Evolutionary conservation across 2,888 invertebrate genomes (phyloP).

Genomic region (Clitarchus hookeri): DNA sequence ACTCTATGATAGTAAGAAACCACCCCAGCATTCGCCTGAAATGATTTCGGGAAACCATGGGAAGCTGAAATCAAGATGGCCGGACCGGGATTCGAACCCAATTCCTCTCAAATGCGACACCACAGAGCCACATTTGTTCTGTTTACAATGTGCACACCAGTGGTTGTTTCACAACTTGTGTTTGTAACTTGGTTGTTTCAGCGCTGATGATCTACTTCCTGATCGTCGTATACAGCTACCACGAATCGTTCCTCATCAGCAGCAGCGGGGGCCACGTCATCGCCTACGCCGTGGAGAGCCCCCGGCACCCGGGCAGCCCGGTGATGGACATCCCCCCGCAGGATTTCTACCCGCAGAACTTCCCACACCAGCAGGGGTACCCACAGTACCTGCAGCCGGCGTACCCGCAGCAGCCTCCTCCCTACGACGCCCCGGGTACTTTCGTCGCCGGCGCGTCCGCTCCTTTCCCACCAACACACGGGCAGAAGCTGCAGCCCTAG

Average conservation of each 20-base stretch:
- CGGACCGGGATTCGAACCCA: too few relatives aligned
- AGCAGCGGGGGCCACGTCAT: neutral
- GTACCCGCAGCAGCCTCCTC: neutral
- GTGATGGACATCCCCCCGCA: neutral
- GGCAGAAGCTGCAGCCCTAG: neutral
- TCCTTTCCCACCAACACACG: neutral
- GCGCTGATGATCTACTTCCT: neutral
- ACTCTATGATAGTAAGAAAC: too few relatives aligned
- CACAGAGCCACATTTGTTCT: too few relatives aligned
- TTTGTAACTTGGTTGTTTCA: neutral
- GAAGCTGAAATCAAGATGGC: too few relatives aligned
- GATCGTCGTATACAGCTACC: conserved; percentile 1
- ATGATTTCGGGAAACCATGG: too few relatives aligned
- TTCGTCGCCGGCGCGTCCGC: neutral
- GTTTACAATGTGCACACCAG: too few relatives aligned
- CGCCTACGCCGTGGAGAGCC: neutral
- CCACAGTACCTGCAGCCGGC: neutral
- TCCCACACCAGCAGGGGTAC: neutral
- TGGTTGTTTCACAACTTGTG: too few relatives aligned
- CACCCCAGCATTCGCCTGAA: too few relatives aligned
- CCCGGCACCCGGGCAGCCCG: neutral
- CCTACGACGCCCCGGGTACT: neutral
- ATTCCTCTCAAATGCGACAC: too few relatives aligned
- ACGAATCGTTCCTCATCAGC: neutral
- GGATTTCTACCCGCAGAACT: neutral